phyloP scores from a whole-genome alignment of 2,888 invertebrate species.

The Frankliniella intonsa region DNA sequence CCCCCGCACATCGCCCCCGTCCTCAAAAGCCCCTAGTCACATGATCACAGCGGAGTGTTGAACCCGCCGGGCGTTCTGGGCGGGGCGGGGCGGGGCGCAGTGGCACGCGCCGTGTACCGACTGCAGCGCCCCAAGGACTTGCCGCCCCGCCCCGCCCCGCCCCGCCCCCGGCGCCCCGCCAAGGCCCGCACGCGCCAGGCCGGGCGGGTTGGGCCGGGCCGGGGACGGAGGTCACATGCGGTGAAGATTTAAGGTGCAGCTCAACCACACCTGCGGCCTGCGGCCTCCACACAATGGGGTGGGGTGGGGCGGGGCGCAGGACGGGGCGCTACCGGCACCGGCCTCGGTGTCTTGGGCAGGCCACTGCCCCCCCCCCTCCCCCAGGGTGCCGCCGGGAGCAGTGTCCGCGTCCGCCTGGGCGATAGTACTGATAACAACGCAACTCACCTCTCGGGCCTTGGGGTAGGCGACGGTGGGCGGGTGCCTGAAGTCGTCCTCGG shows the following conservation, averaged over 20 bases:
- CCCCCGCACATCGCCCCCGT: no score
- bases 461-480: slow-evolving; percentile 6
- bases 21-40: no score
- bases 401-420: neutral
- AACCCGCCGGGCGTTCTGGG: neutral
- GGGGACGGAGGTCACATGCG: no score
- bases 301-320: neutral
- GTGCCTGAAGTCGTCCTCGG: slow-evolving; percentile 5
- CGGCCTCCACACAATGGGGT: neutral
- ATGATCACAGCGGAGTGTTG: neutral
- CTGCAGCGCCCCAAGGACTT: neutral
- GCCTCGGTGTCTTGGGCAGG: neutral
- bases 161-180: neutral
- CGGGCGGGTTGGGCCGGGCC: no score
- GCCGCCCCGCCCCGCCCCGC: neutral
- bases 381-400: neutral
- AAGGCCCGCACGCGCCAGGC: no score
- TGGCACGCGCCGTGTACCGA: neutral
- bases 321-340: neutral
- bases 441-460: slow-evolving; percentile 11
- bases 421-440: neutral
- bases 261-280: neutral
- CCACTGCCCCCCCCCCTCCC: neutral
- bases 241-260: no score
- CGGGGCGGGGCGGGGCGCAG: neutral